phyloP scores from a whole-genome alignment of 2,113 vertebrate genomes.

The Motacilla tschutschensis region DNA sequence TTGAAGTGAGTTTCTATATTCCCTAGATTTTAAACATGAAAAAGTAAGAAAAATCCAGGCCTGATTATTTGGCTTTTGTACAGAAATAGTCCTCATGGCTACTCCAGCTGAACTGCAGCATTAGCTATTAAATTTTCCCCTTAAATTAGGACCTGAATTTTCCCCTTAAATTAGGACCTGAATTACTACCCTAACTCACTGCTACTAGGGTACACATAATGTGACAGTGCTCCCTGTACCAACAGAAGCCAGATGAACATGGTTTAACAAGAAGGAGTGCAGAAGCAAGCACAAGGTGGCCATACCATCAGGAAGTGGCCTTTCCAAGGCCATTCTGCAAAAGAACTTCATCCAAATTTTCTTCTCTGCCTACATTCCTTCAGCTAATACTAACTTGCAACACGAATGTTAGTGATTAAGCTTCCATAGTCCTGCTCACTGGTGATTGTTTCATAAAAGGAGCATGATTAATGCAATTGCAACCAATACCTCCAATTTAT shows the following conservation, averaged over 20 bases:
- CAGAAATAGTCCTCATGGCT: background rate
- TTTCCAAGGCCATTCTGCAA: background rate
- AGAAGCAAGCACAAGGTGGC: background rate
- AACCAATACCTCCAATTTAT: background rate
- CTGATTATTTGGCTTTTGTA: background rate
- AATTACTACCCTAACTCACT: background rate
- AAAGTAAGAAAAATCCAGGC: background rate
- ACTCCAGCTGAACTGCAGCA: background rate
- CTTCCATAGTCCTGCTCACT: background rate
- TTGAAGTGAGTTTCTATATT: background rate
- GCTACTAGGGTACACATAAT: background rate
- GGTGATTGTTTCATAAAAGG: constrained; percentile 5
- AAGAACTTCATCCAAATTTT: background rate
- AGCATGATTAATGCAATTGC: background rate
- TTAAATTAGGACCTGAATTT: background rate
- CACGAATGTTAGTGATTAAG: background rate
- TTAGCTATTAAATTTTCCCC: background rate
- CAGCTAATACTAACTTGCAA: constrained; percentile 26
- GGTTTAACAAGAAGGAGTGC: background rate
- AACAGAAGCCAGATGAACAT: background rate
- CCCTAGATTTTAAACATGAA: background rate
- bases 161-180: background rate
- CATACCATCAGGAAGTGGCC: background rate
- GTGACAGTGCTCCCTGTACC: background rate
- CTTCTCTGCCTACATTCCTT: background rate